phyloP scores from a whole-genome alignment of 2,797 vertebrate genomes.

The Pseudochirops corinnae region DNA sequence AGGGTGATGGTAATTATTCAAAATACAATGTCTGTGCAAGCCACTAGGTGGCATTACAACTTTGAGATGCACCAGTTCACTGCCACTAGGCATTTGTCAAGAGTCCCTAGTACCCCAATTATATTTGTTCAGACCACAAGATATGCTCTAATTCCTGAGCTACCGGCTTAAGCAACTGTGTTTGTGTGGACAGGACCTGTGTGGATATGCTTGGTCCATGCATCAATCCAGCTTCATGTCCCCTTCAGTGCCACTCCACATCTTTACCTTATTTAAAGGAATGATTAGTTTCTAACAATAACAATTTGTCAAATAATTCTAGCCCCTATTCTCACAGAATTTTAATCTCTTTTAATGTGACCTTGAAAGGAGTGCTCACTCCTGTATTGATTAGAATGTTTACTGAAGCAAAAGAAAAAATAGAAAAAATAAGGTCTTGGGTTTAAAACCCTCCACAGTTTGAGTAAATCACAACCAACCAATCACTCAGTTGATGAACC shows the following conservation, averaged over 20 bases:
- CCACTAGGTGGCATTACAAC: background rate
- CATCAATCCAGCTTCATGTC: background rate
- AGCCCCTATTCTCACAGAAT: background rate
- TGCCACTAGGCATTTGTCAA: background rate
- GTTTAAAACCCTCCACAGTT: background rate
- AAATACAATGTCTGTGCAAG: background rate
- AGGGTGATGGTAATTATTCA: background rate
- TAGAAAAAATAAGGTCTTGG: background rate
- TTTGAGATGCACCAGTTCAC: background rate
- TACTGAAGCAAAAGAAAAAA: background rate
- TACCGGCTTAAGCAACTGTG: background rate
- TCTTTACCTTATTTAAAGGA: background rate
- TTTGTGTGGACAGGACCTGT: background rate
- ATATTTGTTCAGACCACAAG: background rate
- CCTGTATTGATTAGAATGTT: background rate
- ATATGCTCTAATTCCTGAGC: background rate
- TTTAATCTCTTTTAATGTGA: background rate
- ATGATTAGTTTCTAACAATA: background rate
- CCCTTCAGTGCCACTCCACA: background rate
- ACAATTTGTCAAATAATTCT: background rate
- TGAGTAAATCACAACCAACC: background rate
- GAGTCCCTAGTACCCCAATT: background rate
- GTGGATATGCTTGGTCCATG: background rate
- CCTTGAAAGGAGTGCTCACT: background rate
- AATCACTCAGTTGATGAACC: background rate